phyloP scores from a whole-genome alignment of 2,797 vertebrate species.

The Balearica regulorum region DNA sequence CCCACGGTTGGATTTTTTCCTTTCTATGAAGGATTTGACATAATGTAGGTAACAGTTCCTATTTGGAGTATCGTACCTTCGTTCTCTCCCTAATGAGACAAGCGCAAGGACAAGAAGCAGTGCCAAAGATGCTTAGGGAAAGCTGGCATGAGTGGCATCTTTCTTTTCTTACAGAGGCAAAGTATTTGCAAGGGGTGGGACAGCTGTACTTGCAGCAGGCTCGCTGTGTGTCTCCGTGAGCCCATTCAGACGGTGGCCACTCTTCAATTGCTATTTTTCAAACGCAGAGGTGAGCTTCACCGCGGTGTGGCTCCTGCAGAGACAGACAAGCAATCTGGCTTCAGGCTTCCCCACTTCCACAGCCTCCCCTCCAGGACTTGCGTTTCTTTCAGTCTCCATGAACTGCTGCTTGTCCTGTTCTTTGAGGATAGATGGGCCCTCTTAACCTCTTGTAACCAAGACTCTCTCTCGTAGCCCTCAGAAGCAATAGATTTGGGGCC shows the following conservation, averaged over 20 bases:
- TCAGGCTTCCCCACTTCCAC: not conserved
- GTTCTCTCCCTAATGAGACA: conserved; percentile 49
- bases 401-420: not conserved
- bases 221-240: not conserved
- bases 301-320: not conserved
- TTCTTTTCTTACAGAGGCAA: not conserved
- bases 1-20: conserved; percentile 84
- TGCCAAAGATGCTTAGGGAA: not conserved
- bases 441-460: not conserved
- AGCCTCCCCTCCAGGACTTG: not conserved
- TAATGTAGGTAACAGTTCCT: conserved; percentile 64
- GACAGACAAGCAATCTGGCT: not conserved
- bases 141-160: not conserved
- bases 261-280: not conserved
- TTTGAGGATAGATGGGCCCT: not conserved
- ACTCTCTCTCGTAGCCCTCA: not conserved
- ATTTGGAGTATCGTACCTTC: conserved; percentile 44
- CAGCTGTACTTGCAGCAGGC: not conserved
- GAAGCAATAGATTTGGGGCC: not conserved
- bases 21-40: conserved; percentile 77
- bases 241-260: not conserved
- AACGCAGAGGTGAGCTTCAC: not conserved
- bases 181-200: not conserved
- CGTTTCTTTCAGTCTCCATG: not conserved
- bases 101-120: not conserved